Percentiles rank a stretch among this genome's conserved stretches.
phyloP scores from a whole-genome alignment of 2,113 vertebrate genomes.

The Turnix velox region DNA sequence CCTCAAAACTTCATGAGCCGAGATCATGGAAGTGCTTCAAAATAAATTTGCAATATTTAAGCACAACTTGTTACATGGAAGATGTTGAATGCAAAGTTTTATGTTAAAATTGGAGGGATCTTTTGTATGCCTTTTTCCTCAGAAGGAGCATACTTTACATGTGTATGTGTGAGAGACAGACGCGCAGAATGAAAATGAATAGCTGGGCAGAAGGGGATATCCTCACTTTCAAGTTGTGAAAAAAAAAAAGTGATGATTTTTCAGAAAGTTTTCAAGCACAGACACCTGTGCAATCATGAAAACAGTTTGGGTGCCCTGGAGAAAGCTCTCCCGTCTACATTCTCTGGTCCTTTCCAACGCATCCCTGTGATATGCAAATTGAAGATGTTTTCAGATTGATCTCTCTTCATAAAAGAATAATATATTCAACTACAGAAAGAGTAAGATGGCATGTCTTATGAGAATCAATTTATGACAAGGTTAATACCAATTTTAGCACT shows the following conservation, averaged over 20 bases:
- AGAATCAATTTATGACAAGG: background rate
- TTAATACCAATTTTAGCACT: background rate
- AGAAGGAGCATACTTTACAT: background rate
- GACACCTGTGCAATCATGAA: background rate
- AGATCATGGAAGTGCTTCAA: background rate
- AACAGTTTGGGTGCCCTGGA: background rate
- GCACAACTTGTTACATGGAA: background rate
- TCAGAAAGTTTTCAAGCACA: background rate
- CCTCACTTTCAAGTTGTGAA: background rate
- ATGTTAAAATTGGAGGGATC: background rate
- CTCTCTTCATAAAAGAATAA: background rate
- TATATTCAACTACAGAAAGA: background rate
- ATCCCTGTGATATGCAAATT: background rate
- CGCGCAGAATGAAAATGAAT: background rate
- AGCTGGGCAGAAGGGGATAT: background rate
- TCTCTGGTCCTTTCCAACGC: background rate
- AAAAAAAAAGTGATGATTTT: background rate
- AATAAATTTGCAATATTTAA: background rate
- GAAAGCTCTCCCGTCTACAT: background rate
- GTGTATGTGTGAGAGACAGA: background rate
- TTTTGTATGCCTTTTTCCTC: background rate
- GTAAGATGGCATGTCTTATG: background rate
- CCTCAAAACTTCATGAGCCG: background rate
- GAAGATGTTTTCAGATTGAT: background rate
- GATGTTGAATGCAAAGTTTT: background rate